Base-by-base conservation (phyloP, 1,140 invertebrate species). In the Lycorma delicatula region DNA sequence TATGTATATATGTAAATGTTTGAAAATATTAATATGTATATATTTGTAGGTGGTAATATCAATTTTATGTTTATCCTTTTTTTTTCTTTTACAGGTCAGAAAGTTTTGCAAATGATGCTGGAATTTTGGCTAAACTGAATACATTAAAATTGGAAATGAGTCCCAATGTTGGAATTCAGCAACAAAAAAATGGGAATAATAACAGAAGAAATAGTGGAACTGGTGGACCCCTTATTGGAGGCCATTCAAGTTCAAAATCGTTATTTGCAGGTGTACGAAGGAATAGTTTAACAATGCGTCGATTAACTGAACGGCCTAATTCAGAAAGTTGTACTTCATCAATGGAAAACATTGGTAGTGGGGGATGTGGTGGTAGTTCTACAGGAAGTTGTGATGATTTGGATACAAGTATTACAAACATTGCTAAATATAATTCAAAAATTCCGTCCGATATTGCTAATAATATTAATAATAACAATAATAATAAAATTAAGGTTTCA, bases 61-160 rank as follows among this genome's bases (percentile, higher is more conserved):
- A n/a, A n/a, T n/a, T n/a, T n/a, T n/a, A n/a, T n/a, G n/a, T n/a
- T n/a, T n/a, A n/a, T n/a, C n/a, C n/a, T n/a, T 29, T 25, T 54
- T 13, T 56, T n/a, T 58, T 54, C 60, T 63, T 57, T 51, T 61
- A 13, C 54, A 75, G 83, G 50, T 85, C 83, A 2, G 81, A 86
- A 64, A 87, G 83, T 68, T 86, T 86, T 69, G 86, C 82, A 0
- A 84, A 81, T 20, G 87, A 89, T 70, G 83, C 84, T 4, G 81
- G 85, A 64, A 83, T 89, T 29, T 73, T 89, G 58, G 80, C 81
- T 58, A 87, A 87, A 64, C 69, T 87, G 31, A 80, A 83, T 63
- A 68, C 77, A 49, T 56, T 72, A 12, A 70, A 70, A 52, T 36
- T 56, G 18, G 58, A 63, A 53, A 52, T 23, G 22, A 36, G 25